Evolutionary conservation across 2,888 invertebrate genomes (phyloP), one percentile per base, ranked within the genome.

Genomic region (Microplitis manilae): DNA sequence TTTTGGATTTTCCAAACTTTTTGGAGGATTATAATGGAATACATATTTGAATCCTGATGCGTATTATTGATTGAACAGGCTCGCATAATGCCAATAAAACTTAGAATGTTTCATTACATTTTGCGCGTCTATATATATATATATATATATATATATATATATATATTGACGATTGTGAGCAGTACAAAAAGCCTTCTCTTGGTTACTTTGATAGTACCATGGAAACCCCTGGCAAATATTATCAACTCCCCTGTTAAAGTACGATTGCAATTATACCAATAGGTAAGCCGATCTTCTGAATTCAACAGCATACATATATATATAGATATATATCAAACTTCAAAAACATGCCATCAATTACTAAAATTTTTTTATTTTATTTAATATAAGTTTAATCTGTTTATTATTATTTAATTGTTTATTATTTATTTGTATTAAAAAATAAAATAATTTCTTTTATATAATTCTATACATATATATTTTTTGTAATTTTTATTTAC

Each of bases 21-120:
- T 9, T 61, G 5, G 15, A 39, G 38, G 61, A 68, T 17, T 41
- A 68, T 6, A 30, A 50, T 30, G 38, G 68, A 38, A 30, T 15
- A 65, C 39, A 73, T 73, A 65, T 30, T 73, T 30, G 30, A 41
- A 67, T 65, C 13, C 20, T 30, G 17, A 65, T 65, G 50, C 65
- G 65, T 65, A 30, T 65, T 50, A 30, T 64, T 62, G 73, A 74
- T 64, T 73, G 50, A 64, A 76, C 74, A 76, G 77, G 2, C 13
- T 50, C 78, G 79, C 77, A 80, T 80, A 79, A 82, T 83, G 79
- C 79, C 82, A 84, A 85, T 84, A 83, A 84, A 81, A 83, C 82
- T 87, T 85, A 88, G 86, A 89, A 85, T 85, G 86, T 87, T 89
- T 89, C 88, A 88, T 89, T 88, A 88, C 84, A 88, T 85, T 83